Conservation (phyloP, 2,113 vertebrate genomes). For the Onychorhynchus coronatus region DNA sequence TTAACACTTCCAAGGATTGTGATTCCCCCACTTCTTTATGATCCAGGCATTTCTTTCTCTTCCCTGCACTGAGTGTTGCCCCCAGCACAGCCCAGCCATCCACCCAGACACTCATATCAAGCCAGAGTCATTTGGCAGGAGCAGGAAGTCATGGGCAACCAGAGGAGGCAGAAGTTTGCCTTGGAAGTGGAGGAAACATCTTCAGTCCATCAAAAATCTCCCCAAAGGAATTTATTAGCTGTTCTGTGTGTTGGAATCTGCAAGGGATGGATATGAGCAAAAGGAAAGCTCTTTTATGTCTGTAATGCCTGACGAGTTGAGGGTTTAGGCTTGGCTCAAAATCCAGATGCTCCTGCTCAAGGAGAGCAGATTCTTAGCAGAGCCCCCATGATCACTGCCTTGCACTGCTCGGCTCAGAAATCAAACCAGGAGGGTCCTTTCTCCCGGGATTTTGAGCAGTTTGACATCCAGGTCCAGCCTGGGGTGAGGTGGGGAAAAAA, state of each 20-base stretch:
- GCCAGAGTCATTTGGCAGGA: neutral
- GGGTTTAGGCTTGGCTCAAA: neutral
- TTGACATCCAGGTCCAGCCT: neutral
- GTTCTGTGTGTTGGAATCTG: neutral
- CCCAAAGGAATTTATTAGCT: neutral
- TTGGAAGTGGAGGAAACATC: neutral
- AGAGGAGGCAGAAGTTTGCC: neutral
- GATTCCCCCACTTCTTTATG: neutral
- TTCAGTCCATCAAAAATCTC: neutral
- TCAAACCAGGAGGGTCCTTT: neutral
- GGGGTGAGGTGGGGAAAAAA: neutral
- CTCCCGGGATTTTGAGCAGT: neutral
- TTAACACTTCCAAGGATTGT: neutral
- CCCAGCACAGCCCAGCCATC: neutral
- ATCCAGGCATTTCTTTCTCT: neutral
- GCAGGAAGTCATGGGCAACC: neutral
- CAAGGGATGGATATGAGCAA: neutral
- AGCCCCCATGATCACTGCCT: accelerated
- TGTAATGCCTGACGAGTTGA: neutral
- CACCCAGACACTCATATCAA: neutral
- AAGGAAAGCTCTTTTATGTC: neutral
- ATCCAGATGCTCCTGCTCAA: neutral
- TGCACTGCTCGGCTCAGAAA: neutral
- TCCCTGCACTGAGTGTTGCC: neutral
- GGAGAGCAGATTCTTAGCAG: neutral